A percentile compares a stretch with the other conserved stretches of the same genome.
Evolutionary conservation across 2,797 vertebrate species (phyloP).

Genomic region (Schizopygopsis malacanthus): DNA sequence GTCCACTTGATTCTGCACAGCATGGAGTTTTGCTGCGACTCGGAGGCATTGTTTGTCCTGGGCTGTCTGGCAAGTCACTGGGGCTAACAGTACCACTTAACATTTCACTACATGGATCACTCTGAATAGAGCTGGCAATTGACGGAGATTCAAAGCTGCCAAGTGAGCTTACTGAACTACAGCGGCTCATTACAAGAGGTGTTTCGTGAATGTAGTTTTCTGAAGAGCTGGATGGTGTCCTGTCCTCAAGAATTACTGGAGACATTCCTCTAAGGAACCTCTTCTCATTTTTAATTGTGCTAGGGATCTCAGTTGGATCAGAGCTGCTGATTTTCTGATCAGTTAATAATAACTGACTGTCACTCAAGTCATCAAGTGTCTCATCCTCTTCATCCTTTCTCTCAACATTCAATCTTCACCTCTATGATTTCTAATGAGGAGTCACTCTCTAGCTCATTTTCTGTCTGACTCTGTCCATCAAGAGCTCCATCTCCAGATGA

Average conservation of each 20-base stretch:
- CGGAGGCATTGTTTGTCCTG: slow-evolving; percentile 97
- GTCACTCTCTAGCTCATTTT: slow-evolving; percentile 92
- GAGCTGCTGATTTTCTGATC: slow-evolving; percentile 75
- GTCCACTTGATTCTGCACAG: slow-evolving; percentile 78
- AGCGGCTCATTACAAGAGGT: slow-evolving; percentile 94
- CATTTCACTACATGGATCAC: slow-evolving; percentile 97
- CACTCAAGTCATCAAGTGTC: slow-evolving; percentile 80
- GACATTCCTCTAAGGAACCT: slow-evolving; percentile 80
- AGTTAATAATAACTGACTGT: slow-evolving; percentile 80
- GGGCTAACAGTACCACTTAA: slow-evolving; percentile 96
- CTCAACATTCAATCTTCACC: slow-evolving; percentile 80
- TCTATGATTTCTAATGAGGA: slow-evolving; percentile 96
- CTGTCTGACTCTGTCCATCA: slow-evolving; percentile 89
- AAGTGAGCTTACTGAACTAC: slow-evolving; percentile 96
- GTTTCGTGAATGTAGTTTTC: slow-evolving; percentile 99
- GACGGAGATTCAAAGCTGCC: slow-evolving; percentile 96
- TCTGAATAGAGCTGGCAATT: slow-evolving; percentile 97
- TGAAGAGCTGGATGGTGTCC: slow-evolving; percentile 94
- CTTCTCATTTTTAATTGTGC: slow-evolving; percentile 80
- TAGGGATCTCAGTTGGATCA: slow-evolving; percentile 84
- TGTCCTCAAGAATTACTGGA: slow-evolving; percentile 84
- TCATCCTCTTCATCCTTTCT: slow-evolving; percentile 74
- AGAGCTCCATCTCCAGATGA: slow-evolving; percentile 89
- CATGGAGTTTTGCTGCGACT: slow-evolving; percentile 98
- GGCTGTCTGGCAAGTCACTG: slow-evolving; percentile 97